Conservation (phyloP, 1,140 invertebrate genomes). For the Metopolophium dirhodum region DNA sequence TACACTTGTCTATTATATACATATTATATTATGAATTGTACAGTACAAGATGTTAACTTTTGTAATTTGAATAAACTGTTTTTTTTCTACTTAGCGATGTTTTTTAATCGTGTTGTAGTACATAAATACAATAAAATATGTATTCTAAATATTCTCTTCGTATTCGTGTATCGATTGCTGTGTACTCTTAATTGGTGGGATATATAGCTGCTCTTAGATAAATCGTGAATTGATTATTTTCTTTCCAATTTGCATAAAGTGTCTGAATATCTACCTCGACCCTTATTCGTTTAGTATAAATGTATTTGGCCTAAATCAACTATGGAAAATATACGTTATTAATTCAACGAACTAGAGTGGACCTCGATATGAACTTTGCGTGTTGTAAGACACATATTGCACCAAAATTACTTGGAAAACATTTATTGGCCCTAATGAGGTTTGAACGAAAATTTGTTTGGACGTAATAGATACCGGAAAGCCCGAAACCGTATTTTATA, state of each 20-base stretch:
- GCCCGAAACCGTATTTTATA: neutral
- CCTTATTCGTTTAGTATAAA: neutral
- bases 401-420: neutral
- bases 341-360: neutral
- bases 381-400: neutral
- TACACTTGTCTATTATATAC: neutral
- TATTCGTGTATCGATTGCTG: neutral
- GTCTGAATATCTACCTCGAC: neutral
- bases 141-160: neutral
- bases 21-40: neutral
- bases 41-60: neutral
- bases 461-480: neutral
- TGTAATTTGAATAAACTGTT: neutral
- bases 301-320: neutral
- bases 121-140: neutral
- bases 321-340: no score
- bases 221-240: no score
- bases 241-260: no score
- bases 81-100: neutral
- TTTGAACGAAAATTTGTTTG: neutral
- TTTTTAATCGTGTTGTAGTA: no score
- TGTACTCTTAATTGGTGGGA: no score
- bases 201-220: no score
- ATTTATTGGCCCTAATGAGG: neutral
- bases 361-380: neutral